Percentiles rank a stretch among this genome's conserved stretches.
Conservation (phyloP, 2,797 vertebrate species). For the Cirrhinus molitorella region DNA sequence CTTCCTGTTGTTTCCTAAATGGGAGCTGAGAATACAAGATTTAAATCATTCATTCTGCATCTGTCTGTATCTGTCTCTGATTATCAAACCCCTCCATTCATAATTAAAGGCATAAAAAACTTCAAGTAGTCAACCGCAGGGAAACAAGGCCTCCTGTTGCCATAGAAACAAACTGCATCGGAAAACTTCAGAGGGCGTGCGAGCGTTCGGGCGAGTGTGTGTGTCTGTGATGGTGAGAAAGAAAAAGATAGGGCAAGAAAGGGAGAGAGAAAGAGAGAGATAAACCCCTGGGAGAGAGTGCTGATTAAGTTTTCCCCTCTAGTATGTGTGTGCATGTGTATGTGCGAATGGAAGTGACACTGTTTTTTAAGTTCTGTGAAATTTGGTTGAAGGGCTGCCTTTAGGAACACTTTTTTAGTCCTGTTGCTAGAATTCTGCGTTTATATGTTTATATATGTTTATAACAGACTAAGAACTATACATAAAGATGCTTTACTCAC, state of each 20-base stretch:
- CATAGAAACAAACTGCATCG: constrained; percentile 60
- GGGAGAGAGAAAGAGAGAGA: constrained; percentile 7
- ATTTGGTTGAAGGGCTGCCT: constrained; percentile 12
- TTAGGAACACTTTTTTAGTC: not conserved
- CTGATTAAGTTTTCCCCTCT: constrained; percentile 17
- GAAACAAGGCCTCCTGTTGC: constrained; percentile 58
- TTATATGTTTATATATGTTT: not conserved
- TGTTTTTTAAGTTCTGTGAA: constrained; percentile 25
- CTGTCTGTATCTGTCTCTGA: constrained; percentile 50
- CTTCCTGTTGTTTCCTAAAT: constrained; percentile 24
- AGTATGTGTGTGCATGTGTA: constrained; percentile 3
- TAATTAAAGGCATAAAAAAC: constrained; percentile 59
- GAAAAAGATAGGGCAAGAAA: constrained; percentile 17
- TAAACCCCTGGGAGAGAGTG: constrained; percentile 8
- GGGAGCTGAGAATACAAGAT: constrained; percentile 1
- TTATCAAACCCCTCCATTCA: constrained; percentile 60
- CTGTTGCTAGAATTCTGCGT: not conserved
- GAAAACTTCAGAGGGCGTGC: constrained; percentile 58
- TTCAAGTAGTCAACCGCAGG: constrained; percentile 42
- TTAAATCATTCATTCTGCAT: constrained; percentile 36
- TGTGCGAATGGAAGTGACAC: constrained; percentile 11
- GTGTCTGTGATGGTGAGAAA: constrained; percentile 24
- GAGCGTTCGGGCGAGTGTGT: constrained; percentile 31
- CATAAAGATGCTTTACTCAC: not conserved
- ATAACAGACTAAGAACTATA: not conserved